Base-by-base conservation (phyloP, 2,888 invertebrate genomes). In the Cephus pulcher region DNA sequence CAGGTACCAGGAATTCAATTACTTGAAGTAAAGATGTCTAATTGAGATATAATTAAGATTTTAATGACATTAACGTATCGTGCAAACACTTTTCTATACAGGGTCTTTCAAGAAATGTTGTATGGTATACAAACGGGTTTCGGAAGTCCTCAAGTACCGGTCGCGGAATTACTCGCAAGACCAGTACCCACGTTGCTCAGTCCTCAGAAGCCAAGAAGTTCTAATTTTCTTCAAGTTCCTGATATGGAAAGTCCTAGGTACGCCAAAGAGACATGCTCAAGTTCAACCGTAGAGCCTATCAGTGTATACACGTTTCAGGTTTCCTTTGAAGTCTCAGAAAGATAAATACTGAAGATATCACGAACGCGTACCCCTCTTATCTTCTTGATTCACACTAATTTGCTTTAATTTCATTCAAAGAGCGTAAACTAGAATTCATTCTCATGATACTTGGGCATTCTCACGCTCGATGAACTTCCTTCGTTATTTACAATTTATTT, bases 101-200 rank as follows among this genome's bases (percentile, higher is more conserved):
- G 97, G 86, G 96, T 97, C n/a, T 97, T 95, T 91, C 96, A 98
- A 93, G 98, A 98, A 93, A 98, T 98, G 97, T 92, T 98, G 75
- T 98, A 98, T 91, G 98, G 98, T 79, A 98, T 98, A 87, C 97
- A 97, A 90, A 96, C 97, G 0, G 98, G 98, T 76, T 97, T 98
- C 89, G 98, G 98, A 4, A 97, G 97, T 74, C 97, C 98, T 1
- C 97, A 98, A 93, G 97, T 97, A 82, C 97, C 98, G 0, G 97
- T 98, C 4, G 97, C 97, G 0, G 98, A 98, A 91, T 92, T 98
- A 75, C 92, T 98, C 78, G 95, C 97, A 0, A 93, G 97, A 78
- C 97, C 97, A 3, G 97, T 96, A 15, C 98, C 97, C 0, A 96
- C 97, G 12, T 93, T 97, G 69, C 94, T 97, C 69, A 97, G 97